Evolutionary conservation across 2,113 vertebrate species (phyloP).

Genomic region (Aythya baeri): DNA sequence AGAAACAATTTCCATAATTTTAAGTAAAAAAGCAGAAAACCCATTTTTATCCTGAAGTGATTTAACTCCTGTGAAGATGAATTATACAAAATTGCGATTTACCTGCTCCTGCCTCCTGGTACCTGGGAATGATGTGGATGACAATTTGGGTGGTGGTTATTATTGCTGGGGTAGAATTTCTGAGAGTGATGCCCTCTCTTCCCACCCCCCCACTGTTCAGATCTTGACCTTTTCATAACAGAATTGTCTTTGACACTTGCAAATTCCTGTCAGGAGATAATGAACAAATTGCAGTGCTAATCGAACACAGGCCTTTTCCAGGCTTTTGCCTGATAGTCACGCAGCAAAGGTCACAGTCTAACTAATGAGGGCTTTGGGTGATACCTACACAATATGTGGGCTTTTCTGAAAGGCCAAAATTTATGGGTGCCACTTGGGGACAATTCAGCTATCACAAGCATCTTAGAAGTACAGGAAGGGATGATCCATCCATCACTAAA

Average conservation of each 20-base stretch:
- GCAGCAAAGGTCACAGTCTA: conserved; percentile 77
- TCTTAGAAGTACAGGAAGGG: conserved; percentile 65
- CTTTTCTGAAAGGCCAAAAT: conserved; percentile 76
- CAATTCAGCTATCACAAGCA: conserved; percentile 65
- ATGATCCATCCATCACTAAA: conserved; percentile 62
- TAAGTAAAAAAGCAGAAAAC: conserved; percentile 78
- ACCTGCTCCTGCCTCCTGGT: conserved; percentile 51
- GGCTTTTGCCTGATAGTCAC: conserved; percentile 72
- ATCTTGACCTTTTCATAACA: conserved; percentile 77
- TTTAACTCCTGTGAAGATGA: conserved; percentile 79
- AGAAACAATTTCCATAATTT: conserved; percentile 85
- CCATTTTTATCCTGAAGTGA: conserved; percentile 74
- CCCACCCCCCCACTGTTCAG: not conserved
- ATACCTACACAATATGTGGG: conserved; percentile 69
- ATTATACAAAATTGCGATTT: conserved; percentile 61
- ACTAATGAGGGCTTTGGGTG: conserved; percentile 78
- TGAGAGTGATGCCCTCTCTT: conserved; percentile 57
- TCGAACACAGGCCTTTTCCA: conserved; percentile 71
- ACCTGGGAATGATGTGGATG: not conserved
- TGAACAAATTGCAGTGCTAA: conserved; percentile 81
- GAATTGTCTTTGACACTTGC: conserved; percentile 77
- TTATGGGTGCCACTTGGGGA: conserved; percentile 75
- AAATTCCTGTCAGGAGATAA: conserved; percentile 79
- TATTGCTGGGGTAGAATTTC: conserved; percentile 58
- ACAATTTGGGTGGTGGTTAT: not conserved